Base-by-base conservation (phyloP, 1,140 invertebrate species). In the Brachystomella parvula region DNA sequence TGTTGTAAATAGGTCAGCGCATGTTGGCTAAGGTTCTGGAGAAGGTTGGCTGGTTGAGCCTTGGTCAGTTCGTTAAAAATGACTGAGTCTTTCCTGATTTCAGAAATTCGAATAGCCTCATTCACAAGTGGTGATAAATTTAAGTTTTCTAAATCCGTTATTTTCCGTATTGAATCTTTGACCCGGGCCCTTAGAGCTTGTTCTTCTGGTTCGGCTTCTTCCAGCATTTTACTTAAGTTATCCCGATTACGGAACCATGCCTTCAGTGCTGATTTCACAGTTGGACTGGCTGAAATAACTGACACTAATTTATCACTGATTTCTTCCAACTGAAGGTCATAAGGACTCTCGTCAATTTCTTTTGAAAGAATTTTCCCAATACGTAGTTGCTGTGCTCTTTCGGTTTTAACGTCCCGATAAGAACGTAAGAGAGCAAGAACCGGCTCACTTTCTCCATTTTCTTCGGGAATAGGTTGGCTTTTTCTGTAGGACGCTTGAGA, bases 351-450 rank as follows among this genome's bases (percentile, higher is more conserved):
- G 21, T 53, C 49, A 9, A 53, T 26, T 24, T 53, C 15, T 53
- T 53, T 53, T 53, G 49, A 53, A 12, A 53, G 49, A 26, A 53
- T 53, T 24, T 60, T 60, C 9, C 32, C 29, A 6, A 60, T 60
- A 9, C 29, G 58, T 19, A 31, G 24, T 31, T 60, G 24, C 31
- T 32, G 29, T 28, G 15, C 26, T 31, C 32, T 15, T 53, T 26
- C 24, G 3, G 49, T 53, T 53, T 53, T 6, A 6, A 53, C 6
- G 6, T 53, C 49, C 3, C 49, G 49, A 24, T 15, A 53, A 17
- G 49, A 21, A 60, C 24, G 15, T 21, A 47, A 47, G 15, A 47
- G 30, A 44, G 24, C 35, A 53, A 15, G 15, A 29, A 3, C 6
- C 32, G 26, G n/a, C 32, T 29, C 17, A 24, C 15, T 26, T 24